phyloP scores from a whole-genome alignment of 92 coral and sea anemone genomes.

The Micromussa lordhowensis region DNA sequence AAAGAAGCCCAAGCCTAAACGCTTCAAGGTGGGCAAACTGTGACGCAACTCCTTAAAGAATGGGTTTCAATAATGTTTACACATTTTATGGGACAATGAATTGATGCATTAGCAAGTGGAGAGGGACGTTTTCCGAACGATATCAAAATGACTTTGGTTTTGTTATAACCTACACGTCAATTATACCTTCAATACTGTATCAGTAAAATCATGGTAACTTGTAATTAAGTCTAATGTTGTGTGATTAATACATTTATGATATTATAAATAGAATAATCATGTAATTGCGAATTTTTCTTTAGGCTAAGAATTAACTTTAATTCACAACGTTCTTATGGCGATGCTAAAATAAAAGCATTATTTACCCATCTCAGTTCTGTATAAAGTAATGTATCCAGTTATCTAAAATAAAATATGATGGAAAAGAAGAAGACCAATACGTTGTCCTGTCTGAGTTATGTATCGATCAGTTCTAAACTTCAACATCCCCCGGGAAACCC shows the following conservation, averaged over 20 bases:
- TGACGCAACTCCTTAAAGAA: too few species aligned
- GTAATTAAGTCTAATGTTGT: conserved; percentile 3
- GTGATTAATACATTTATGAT: background rate
- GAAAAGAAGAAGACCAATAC: background rate
- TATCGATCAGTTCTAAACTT: too few species aligned
- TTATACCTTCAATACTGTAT: conserved; percentile 11
- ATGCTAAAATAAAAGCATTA: background rate
- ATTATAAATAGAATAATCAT: background rate
- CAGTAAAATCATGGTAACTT: conserved; percentile 23
- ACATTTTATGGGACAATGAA: too few species aligned
- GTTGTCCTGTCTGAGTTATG: background rate
- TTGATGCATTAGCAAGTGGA: background rate
- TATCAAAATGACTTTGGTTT: background rate
- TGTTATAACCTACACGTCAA: background rate
- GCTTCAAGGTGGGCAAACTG: too few species aligned
- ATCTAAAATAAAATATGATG: background rate
- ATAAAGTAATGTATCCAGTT: background rate
- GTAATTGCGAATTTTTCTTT: background rate
- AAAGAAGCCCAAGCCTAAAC: too few species aligned
- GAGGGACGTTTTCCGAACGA: background rate
- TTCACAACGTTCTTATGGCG: background rate
- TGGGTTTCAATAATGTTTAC: too few species aligned
- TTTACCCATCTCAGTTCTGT: background rate
- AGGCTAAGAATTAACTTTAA: background rate
- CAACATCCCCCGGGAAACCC: too few species aligned